phyloP scores from a whole-genome alignment of 2,888 invertebrate species.

The Caenorhabditis sp. region DNA sequence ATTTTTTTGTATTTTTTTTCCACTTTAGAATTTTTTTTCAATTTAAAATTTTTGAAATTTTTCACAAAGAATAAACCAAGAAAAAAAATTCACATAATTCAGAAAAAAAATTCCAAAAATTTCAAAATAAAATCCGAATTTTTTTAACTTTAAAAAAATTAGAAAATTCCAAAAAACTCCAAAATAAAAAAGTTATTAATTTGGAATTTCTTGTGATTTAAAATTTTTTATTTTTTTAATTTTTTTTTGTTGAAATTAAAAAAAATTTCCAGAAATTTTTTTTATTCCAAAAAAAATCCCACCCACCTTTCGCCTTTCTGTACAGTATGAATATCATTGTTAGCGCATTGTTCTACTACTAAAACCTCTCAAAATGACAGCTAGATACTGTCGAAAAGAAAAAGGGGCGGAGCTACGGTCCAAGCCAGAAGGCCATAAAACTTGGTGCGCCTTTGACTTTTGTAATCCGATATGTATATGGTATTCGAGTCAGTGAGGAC shows the following conservation, averaged over 20 bases:
- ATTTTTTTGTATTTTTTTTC: too few relatives aligned
- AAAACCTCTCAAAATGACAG: background rate
- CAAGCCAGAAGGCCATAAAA: background rate
- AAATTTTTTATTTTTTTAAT: too few relatives aligned
- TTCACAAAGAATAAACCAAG: background rate
- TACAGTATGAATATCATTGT: slow-evolving; percentile 2
- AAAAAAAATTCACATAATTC: too few relatives aligned
- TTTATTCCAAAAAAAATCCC: background rate
- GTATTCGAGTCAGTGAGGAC: too few relatives aligned
- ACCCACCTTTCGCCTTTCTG: slow-evolving; percentile 5
- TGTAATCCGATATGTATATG: background rate
- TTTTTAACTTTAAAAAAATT: background rate
- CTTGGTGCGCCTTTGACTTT: background rate
- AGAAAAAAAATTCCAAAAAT: background rate
- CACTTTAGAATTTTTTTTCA: too few relatives aligned
- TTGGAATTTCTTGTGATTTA: too few relatives aligned
- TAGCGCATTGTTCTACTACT: background rate
- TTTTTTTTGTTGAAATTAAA: too few relatives aligned
- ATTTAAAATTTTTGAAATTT: slow-evolving; percentile 4
- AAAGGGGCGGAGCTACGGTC: background rate
- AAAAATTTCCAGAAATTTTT: too few relatives aligned
- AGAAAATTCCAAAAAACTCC: background rate
- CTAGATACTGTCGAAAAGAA: background rate
- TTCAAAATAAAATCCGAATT: background rate
- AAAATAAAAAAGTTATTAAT: too few relatives aligned